Conservation (phyloP, 2,113 vertebrate species). For the Indri indri region DNA sequence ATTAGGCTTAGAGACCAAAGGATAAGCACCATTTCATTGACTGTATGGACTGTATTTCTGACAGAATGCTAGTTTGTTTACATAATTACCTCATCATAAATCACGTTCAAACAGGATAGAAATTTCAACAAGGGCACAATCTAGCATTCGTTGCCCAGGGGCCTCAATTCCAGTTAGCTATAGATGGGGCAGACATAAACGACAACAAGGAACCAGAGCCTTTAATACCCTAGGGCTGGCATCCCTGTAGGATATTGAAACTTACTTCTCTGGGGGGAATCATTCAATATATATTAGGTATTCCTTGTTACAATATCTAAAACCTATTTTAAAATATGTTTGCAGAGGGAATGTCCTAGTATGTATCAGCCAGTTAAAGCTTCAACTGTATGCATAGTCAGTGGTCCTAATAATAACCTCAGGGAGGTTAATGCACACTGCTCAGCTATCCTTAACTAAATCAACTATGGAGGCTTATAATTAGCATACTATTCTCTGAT, state of each 20-base stretch:
- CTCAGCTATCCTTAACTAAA: background rate
- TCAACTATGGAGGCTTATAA: background rate
- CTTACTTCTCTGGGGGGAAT: background rate
- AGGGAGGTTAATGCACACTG: background rate
- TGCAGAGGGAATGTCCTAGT: background rate
- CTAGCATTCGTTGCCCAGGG: background rate
- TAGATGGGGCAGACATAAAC: background rate
- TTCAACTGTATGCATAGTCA: background rate
- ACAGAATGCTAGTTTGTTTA: background rate
- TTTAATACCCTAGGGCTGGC: background rate
- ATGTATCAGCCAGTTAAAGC: background rate
- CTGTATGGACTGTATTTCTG: background rate
- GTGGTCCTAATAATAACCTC: background rate
- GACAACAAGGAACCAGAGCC: background rate
- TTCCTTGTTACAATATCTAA: background rate
- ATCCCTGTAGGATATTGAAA: background rate
- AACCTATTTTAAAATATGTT: background rate
- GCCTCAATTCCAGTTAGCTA: background rate
- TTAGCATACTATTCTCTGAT: background rate
- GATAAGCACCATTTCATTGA: background rate
- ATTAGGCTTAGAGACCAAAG: background rate
- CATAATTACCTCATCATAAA: background rate
- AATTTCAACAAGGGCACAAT: background rate
- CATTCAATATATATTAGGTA: background rate
- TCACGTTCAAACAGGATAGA: background rate